Base-by-base conservation (phyloP, 2,113 vertebrate genomes). In the Malurus elegans region DNA sequence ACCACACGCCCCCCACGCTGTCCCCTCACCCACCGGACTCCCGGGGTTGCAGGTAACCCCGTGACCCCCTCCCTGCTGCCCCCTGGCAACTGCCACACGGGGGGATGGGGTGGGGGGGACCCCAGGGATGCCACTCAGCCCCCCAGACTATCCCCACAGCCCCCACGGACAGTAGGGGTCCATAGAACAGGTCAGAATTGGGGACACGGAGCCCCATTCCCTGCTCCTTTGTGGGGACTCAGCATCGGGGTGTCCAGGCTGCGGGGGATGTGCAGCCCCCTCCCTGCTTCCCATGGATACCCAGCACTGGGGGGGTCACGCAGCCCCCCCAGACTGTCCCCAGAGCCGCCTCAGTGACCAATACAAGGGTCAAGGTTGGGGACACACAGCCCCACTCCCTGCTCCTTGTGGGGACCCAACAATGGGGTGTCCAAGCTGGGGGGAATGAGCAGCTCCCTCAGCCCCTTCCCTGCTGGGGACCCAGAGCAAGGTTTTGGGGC, bases 1-100 rank as follows among this genome's bases (percentile, higher is more conserved):
- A 0, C 96, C 98, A 0, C 99, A 99, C 15, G 98, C 98, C 84
- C 98, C 98, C 82, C 98, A 96, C 58, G 95, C 98, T 13, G 97
- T 98, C 91, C 98, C 98, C 74, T 98, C 98, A 1, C 98, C 99
- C 86, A 98, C 98, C 20, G 98, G 98, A 90, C 98, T 99, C 79
- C 98, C 98, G 1, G 98, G 98, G 94, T 98, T 99, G 92, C 99
- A 99, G 99, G 99, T 99, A 97, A 57, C 48, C 21, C 54, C 6
- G 0, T 0, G 16, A 2, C 5, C 16, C 66, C 66, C 53, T 28
- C 53, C 34, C 21, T 4, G 9, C 26, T 12, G 42, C 61, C n/a
- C 69, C 9, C 3, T 11, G 60, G 12, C 47, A n/a, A 1, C 20
- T 38, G 36, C 18, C 32, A 54, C 50, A 31, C 1, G 7, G 48